These are phyloP conservation scores for Sebastes melanostomus DNA, from an alignment of 2,797 vertebrate genomes.

Conservation along the genomic window DNA sequence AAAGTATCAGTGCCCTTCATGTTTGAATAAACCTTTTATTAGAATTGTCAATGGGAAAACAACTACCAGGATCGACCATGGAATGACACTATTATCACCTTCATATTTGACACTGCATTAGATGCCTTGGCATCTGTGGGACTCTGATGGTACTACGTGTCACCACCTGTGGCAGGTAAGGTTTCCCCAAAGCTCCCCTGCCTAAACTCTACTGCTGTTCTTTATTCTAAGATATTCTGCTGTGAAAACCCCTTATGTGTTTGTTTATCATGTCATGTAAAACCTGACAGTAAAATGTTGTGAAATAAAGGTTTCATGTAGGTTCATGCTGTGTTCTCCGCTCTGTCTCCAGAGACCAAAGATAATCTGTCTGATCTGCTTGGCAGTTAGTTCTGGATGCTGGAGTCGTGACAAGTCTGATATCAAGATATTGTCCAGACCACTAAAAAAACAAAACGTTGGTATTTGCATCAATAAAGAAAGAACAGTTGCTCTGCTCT, in stretches of 20 bases:
- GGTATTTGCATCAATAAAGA: slow-evolving; percentile 27
- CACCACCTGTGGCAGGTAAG: background rate
- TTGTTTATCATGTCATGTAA: slow-evolving; percentile 6
- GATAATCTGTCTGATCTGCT: slow-evolving; percentile 54
- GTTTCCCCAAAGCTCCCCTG: background rate
- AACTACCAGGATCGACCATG: background rate
- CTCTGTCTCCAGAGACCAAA: slow-evolving; percentile 26
- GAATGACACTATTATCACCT: background rate
- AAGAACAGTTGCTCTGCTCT: slow-evolving; percentile 25
- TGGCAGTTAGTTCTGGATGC: slow-evolving; percentile 30
- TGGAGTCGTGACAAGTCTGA: slow-evolving; percentile 40
- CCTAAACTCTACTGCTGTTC: background rate
- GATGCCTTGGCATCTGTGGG: background rate
- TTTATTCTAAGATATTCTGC: background rate
- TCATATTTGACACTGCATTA: background rate
- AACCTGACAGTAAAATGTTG: slow-evolving; percentile 17
- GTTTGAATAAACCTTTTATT: background rate
- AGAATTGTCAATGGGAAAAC: background rate
- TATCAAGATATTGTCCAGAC: slow-evolving; percentile 37
- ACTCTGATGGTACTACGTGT: background rate
- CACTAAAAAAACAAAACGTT: background rate
- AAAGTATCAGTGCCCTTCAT: background rate
- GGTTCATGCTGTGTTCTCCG: background rate
- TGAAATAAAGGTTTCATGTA: slow-evolving; percentile 21
- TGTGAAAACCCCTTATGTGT: background rate